Evolutionary conservation across 1,140 invertebrate species (phyloP).

Genomic region (Cyclargus thomasi): DNA sequence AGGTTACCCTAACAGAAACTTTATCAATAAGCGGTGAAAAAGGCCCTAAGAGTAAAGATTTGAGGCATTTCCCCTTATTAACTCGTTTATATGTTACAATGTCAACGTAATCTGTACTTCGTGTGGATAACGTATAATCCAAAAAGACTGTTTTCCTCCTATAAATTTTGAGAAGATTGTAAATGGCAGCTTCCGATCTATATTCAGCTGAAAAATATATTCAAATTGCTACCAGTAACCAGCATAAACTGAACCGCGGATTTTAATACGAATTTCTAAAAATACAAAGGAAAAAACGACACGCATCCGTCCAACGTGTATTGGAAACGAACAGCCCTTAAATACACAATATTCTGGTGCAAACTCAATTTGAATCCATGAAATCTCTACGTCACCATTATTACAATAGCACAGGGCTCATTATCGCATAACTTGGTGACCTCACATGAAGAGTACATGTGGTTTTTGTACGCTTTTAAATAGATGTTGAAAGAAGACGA

Average conservation of each 20-base stretch:
- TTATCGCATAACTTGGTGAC: constrained; percentile 15
- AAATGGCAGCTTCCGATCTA: constrained; percentile 50
- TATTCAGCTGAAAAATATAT: constrained; percentile 2
- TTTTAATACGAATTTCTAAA: constrained; percentile 11
- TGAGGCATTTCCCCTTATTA: not conserved
- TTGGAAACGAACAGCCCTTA: constrained; percentile 14
- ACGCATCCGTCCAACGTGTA: constrained; percentile 1
- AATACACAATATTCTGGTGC: not conserved
- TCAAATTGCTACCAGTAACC: constrained; percentile 24
- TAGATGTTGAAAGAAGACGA: constrained; percentile 70
- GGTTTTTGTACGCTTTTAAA: constrained; percentile 60
- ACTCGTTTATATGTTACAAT: not conserved
- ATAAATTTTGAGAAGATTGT: constrained; percentile 58
- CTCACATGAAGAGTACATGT: constrained; percentile 13
- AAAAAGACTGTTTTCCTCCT: constrained; percentile 41
- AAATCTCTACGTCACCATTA: not conserved
- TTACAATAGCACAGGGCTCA: not conserved
- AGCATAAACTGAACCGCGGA: constrained; percentile 29
- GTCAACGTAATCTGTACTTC: not conserved
- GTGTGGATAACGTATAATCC: constrained; percentile 28
- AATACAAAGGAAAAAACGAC: constrained; percentile 25
- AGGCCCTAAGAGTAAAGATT: too few species aligned
- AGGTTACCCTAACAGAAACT: too few species aligned
- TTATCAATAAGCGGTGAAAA: too few species aligned
- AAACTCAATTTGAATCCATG: not conserved